phyloP scores from a whole-genome alignment of 2,888 invertebrate genomes.

The Dorcus hopei region DNA sequence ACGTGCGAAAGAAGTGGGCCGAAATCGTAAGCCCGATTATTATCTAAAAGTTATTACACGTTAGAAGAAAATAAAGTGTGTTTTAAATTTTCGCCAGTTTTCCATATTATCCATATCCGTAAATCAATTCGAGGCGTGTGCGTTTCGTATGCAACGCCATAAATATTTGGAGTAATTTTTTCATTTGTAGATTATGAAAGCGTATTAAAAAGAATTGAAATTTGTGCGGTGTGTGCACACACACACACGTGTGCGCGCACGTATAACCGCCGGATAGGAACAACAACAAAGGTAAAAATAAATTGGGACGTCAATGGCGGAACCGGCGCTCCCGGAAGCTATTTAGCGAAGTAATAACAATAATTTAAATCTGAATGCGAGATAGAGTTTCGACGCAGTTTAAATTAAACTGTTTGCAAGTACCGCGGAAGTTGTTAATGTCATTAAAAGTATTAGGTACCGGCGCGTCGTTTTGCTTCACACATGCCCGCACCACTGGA shows the following conservation, averaged over 20 bases:
- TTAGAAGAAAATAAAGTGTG: no score
- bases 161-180: conserved; percentile 5
- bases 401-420: conserved; percentile 33
- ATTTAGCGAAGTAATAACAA: conserved; percentile 31
- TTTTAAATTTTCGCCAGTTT: no score
- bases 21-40: no score
- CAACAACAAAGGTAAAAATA: conserved; percentile 6
- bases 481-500: conserved; percentile 20
- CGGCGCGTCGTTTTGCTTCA: conserved; percentile 17
- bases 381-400: conserved; percentile 30
- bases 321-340: conserved; percentile 13
- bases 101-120: neutral
- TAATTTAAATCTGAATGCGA: conserved; percentile 33
- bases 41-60: no score
- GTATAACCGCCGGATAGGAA: neutral
- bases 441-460: conserved; percentile 23
- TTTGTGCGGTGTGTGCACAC: neutral
- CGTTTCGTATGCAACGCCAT: neutral
- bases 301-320: conserved; percentile 15
- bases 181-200: conserved; percentile 11
- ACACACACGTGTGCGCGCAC: neutral
- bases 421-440: conserved; percentile 31
- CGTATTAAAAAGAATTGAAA: conserved; percentile 4
- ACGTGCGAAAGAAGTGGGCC: no score
- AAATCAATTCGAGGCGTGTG: neutral